Conservation (phyloP, 1,140 invertebrate genomes). For the Drosophila orosa region DNA sequence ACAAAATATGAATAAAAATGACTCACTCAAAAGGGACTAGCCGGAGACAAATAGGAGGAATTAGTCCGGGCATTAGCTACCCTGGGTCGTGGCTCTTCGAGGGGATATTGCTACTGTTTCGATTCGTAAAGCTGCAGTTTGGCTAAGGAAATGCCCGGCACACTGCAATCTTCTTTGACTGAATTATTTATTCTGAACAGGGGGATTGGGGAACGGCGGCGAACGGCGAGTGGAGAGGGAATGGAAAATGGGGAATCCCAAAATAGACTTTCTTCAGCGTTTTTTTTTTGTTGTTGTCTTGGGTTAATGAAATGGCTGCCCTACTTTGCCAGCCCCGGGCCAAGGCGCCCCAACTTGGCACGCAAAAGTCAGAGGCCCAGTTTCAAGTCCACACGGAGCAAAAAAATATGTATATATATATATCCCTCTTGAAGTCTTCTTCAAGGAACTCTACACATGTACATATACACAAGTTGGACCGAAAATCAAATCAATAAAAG, state of each 20-base stretch:
- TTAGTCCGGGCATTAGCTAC: constrained; percentile 24
- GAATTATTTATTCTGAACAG: constrained; percentile 32
- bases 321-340: constrained; percentile 62
- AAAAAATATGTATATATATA: neutral
- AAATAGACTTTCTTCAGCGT: constrained; percentile 33
- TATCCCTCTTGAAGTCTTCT: constrained; percentile 7
- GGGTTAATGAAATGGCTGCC: constrained; percentile 73
- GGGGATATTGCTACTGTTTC: neutral
- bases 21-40: constrained; percentile 16
- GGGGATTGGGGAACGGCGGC: constrained; percentile 8
- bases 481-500: constrained; percentile 5
- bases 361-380: constrained; percentile 46
- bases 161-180: constrained; percentile 30
- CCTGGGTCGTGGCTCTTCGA: neutral
- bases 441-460: neutral
- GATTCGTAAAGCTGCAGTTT: constrained; percentile 11
- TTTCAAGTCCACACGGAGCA: constrained; percentile 25
- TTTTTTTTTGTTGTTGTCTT: constrained; percentile 26
- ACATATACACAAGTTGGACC: neutral
- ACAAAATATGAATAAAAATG: constrained; percentile 59
- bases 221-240: neutral
- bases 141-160: neutral
- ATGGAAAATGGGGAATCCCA: constrained; percentile 17
- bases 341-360: constrained; percentile 60
- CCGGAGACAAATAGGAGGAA: constrained; percentile 37